A percentile compares a stretch with the other conserved stretches of the same genome.
phyloP scores from a whole-genome alignment of 2,113 vertebrate genomes.

The Gulo gulo region DNA sequence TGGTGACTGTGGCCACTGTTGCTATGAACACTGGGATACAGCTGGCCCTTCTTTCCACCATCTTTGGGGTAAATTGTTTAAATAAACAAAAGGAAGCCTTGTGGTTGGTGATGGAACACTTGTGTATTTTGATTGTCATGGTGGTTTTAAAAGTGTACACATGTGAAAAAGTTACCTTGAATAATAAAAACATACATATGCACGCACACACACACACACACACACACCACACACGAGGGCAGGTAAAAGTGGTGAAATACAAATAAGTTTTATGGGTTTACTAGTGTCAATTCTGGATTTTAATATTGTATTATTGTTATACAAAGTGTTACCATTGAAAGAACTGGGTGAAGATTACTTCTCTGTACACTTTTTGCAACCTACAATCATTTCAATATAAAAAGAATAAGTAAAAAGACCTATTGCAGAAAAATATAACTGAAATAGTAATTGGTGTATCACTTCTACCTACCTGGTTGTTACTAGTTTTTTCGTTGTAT shows the following conservation, averaged over 20 bases:
- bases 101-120: background rate
- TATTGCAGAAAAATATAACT: background rate
- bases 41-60: too few species aligned
- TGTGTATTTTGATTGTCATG: background rate
- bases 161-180: background rate
- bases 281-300: background rate
- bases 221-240: background rate
- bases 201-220: background rate
- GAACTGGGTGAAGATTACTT: background rate
- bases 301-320: background rate
- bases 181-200: background rate
- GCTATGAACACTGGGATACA: too few species aligned
- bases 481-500: background rate
- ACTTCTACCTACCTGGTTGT: background rate
- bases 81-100: background rate
- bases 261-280: background rate
- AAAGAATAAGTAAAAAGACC: background rate
- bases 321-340: background rate
- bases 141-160: background rate
- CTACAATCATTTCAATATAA: background rate
- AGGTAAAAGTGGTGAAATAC: background rate
- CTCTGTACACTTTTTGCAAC: background rate
- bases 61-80: background rate
- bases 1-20: too few species aligned
- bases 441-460: background rate